Conservation (phyloP, 2,888 invertebrate genomes). For the Cheilosia impressa region DNA sequence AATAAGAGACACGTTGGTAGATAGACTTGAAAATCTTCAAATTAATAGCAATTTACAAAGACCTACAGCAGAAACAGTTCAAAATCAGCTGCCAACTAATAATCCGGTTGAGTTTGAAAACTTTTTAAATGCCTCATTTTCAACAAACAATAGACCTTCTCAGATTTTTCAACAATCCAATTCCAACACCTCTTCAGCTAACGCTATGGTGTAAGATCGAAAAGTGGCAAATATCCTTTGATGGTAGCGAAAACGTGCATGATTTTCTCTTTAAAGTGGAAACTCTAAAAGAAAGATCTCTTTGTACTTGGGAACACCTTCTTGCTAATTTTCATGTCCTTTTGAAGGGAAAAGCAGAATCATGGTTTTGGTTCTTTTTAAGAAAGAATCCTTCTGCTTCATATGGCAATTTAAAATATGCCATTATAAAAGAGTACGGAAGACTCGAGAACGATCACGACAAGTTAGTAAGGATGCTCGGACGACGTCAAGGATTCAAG, state of each 20-base stretch:
- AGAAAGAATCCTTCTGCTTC: constrained; percentile 23
- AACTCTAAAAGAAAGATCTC: constrained; percentile 3
- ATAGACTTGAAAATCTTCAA: too few species aligned
- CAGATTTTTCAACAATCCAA: not conserved
- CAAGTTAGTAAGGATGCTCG: constrained; percentile 30
- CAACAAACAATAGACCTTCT: not conserved
- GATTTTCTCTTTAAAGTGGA: constrained; percentile 10
- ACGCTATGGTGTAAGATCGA: not conserved
- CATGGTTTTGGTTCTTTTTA: not conserved
- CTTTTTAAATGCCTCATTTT: not conserved
- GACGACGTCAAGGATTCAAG: constrained; percentile 35
- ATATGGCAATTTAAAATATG: constrained; percentile 9
- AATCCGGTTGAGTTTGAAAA: not conserved
- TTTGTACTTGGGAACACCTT: not conserved
- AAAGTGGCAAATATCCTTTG: not conserved
- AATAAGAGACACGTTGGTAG: not conserved
- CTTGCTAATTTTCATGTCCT: not conserved
- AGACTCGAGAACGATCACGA: constrained; percentile 53
- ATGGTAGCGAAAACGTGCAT: not conserved
- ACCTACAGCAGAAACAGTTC: not conserved
- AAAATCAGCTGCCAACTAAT: not conserved
- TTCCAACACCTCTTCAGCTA: not conserved
- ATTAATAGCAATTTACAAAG: not conserved
- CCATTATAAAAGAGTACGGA: constrained; percentile 37
- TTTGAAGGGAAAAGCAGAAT: not conserved